Evolutionary conservation across 2,113 vertebrate genomes (phyloP).

Genomic region (Diglossa brunneiventris): DNA sequence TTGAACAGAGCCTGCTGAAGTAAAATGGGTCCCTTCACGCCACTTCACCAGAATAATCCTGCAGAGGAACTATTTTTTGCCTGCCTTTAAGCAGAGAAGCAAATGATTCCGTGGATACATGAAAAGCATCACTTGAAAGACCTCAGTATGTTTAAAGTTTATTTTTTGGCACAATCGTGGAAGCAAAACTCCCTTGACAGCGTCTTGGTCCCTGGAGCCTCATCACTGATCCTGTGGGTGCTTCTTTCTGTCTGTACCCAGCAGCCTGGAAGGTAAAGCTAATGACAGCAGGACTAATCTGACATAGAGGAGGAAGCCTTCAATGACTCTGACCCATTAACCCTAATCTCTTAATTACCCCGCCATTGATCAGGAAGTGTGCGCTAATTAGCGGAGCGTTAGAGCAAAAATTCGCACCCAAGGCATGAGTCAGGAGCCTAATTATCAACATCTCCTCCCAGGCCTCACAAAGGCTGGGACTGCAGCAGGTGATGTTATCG

Average conservation of each 20-base stretch:
- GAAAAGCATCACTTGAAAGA: not conserved
- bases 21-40: not conserved
- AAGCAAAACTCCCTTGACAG: not conserved
- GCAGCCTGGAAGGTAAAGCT: not conserved
- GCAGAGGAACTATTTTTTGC: not conserved
- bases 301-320: not conserved
- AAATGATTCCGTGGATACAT: not conserved
- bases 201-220: not conserved
- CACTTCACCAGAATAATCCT: not conserved
- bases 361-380: not conserved
- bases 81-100: not conserved
- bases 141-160: not conserved
- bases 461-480: not conserved
- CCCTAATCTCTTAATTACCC: slow-evolving; percentile 40
- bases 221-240: not conserved
- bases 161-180: not conserved
- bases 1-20: not conserved
- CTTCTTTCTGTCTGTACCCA: not conserved
- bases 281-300: not conserved
- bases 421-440: not conserved
- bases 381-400: not conserved
- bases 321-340: slow-evolving; percentile 17
- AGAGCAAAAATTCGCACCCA: not conserved
- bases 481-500: not conserved
- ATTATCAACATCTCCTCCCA: not conserved